Evolutionary conservation across 1,140 invertebrate species (phyloP), one percentile per base, ranked within the genome.

Genomic region (Spodoptera frugiperda): DNA sequence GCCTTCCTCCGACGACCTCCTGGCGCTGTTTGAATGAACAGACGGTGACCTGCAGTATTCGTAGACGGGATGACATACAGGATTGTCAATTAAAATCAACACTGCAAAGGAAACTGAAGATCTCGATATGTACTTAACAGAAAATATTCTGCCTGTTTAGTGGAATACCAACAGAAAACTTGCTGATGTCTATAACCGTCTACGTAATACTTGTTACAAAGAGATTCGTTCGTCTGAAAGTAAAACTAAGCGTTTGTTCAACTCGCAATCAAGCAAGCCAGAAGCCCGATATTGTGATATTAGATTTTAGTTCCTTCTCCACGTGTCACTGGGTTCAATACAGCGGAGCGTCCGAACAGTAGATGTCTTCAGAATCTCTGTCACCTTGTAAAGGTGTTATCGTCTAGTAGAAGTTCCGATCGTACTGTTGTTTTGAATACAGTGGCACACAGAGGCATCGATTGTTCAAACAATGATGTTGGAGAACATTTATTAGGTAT

Each of bases 1-100:
- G 57, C 95, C 96, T 65, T 97, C 95, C 82, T 96, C 95, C 76
- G 97, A 98, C 86, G 97, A 98, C 88, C 96, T 98, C 86, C 94
- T 98, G 80, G 95, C 95, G 78, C 95, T 99, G 83, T 98, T 98
- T 93, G 97, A 98, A 93, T 98, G 96, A 96, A 86, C 79, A 30
- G 3, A 51, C n/a, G 8, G 48, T 15, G 25, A 51, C 48, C 57
- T 75, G 49, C 17, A 25, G 49, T 25, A 15, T 53, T 53, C 72
- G 72, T 75, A 53, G 72, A 65, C 55, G 55, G 44, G 30, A 21
- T 33, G 53, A 61, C 21, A 51, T 11, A 53, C 15, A 70, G 63
- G 44, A 49, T 67, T 73, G 59, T 63, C 72, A 74, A 74, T 63
- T 74, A 74, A 48, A 46, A 39, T 14, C 72, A 53, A 14, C 57